These are phyloP conservation scores for Epirrita christyi DNA, from an alignment of 2,888 invertebrate genomes.

Conservation along the genomic window DNA sequence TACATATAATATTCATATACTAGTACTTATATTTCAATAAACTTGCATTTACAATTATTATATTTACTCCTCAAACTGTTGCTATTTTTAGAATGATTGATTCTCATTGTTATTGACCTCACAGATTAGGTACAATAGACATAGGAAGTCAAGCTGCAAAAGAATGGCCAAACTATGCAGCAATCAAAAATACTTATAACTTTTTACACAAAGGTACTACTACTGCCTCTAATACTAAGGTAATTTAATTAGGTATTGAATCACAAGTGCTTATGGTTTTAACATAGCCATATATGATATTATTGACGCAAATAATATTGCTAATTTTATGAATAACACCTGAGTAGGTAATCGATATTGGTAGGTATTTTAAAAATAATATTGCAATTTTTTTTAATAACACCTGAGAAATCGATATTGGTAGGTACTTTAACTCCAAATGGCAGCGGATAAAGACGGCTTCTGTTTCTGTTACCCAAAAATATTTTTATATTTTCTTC, in stretches of 20 bases:
- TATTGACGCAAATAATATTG: too few species aligned
- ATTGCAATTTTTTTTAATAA: neutral
- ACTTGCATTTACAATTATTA: neutral
- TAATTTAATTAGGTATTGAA: too few species aligned
- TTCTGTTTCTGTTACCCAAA: too few species aligned
- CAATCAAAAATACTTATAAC: neutral
- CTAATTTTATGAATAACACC: neutral
- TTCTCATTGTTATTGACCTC: slow-evolving; percentile 42
- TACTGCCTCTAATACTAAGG: neutral
- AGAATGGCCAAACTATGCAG: slow-evolving; percentile 24
- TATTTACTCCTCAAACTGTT: neutral
- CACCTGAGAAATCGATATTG: neutral
- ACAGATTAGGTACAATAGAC: slow-evolving; percentile 33
- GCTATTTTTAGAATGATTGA: slow-evolving; percentile 22
- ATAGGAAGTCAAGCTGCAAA: slow-evolving; percentile 36
- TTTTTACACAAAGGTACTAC: neutral
- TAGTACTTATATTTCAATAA: neutral
- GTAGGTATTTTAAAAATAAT: too few species aligned
- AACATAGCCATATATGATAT: too few species aligned
- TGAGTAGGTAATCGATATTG: too few species aligned
- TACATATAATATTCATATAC: too few species aligned
- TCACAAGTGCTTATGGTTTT: too few species aligned
- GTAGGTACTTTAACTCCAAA: neutral
- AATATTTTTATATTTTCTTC: neutral
- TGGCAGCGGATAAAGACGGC: neutral